Conservation (phyloP, 2,797 vertebrate species). For the Pseudochaenichthys georgianus region DNA sequence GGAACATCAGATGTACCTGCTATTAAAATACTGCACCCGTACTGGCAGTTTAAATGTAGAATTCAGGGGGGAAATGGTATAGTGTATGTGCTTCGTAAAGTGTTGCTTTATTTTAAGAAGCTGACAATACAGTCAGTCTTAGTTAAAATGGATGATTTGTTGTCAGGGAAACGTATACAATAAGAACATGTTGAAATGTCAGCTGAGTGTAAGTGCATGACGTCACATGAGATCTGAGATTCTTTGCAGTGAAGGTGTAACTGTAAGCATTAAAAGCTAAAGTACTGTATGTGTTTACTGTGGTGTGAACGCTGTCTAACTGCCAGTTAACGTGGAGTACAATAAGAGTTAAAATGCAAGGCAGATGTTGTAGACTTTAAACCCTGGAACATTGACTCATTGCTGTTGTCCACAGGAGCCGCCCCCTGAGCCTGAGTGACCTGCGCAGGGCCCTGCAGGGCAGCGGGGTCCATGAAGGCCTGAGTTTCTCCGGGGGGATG, state of each 20-base stretch:
- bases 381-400: no score
- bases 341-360: neutral
- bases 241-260: neutral
- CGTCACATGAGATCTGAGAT: neutral
- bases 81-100: no score
- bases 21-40: no score
- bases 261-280: neutral
- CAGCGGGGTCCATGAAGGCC: slow-evolving; percentile 82
- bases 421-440: slow-evolving; percentile 91
- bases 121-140: no score
- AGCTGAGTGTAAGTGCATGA: neutral
- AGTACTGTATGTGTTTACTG: neutral
- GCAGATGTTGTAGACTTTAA: neutral
- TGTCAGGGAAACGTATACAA: neutral
- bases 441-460: slow-evolving; percentile 89
- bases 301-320: neutral
- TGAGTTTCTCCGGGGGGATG: slow-evolving; percentile 84
- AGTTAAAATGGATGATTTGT: no score
- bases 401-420: slow-evolving; percentile 81
- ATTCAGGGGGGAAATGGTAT: no score
- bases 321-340: neutral
- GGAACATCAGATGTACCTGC: neutral
- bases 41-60: no score
- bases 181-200: neutral
- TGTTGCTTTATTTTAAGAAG: no score